Base-by-base conservation (phyloP, 2,888 invertebrate genomes). In the Osedax fenrisi region DNA sequence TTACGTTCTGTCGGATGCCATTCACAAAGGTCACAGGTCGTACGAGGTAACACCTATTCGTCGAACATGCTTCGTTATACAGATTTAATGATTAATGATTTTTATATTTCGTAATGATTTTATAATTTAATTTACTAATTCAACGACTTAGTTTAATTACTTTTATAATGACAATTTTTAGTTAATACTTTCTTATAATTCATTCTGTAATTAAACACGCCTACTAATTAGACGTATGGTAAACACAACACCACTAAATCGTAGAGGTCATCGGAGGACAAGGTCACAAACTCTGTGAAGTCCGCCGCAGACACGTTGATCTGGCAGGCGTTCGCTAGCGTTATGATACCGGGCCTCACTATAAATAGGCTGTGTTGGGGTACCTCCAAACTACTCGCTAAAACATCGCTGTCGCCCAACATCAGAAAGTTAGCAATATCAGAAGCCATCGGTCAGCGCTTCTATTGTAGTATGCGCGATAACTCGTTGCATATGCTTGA, bases 251-350 rank as follows among this genome's bases (percentile, higher is more conserved):
- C 90, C 89, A 84, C 82, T 10, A 74, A 79, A 73, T 79, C 81
- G 0, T 76, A 78, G 27, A 59, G 80, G 80, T 81, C 81, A 68
- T 10, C 41, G 5, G 41, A 17, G 10, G 41, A 41, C 41, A 5
- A 41, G 41, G 17, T 41, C 41, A 10, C 41, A 17, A 10, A 5
- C 10, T 5, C 41, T 5, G 5, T 41, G 41, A 41, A 41, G 70
- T 84, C 89, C 1, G 89, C 90, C 0, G 87, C 88, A 0, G 96
- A 97, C 84, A 92, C 92, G 0, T 85, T 97, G 24, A 81, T 91
- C 2, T 96, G 96, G 96, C 96, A 97, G 85, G 90, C 90, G 77
- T 86, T 96, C 75, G 96, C 96, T 0, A 94, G 95, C 0, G 90
- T 94, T 0, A 86, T 89, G 22, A 88, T 94, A 78, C 96, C 96